Evolutionary conservation across 2,888 invertebrate species (phyloP), one percentile per base, ranked within the genome.

Genomic region (Philaethria dido): DNA sequence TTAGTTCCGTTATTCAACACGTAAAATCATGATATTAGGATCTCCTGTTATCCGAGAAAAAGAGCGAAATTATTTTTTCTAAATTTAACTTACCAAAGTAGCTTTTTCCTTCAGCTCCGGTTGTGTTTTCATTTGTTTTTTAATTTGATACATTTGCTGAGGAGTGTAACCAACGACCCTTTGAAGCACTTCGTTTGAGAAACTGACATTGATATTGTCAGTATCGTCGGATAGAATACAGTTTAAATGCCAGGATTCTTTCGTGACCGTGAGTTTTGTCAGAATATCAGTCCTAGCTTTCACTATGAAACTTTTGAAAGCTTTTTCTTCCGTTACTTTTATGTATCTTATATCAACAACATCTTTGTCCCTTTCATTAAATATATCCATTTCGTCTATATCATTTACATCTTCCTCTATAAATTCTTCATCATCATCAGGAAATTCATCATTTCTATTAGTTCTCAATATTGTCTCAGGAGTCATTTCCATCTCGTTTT

Each of bases 141-240:
- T 92, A 68, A 93, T 76, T 33, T 78, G 78, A n/a, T 81, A 87
- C 87, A 93, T 91, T 70, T 92, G 86, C 47, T 82, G 80, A 0
- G 93, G 92, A 0, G 92, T 87, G 68, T 85, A 88, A 0, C 93
- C 94, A 0, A 93, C 90, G 64, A 94, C 77, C 59, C 89, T 84
- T 0, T 93, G 87, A 0, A 94, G 81, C 13, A 95, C 93, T 74
- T 93, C 88, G 70, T 93, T 93, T 0, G 94, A 90, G 62, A 95
- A 92, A 18, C 89, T 88, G 1, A 94, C 93, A 60, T 93, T 90
- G 16, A 95, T 72, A 61, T 82, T 87, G 1, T 93, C 94, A 5
- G 93, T 94, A 18, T 89, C 92, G 80, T 95, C 95, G 8, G 89
- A 87, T 55, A 95, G 83, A 9, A 89, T 92, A 69, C 94, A 94